Base-by-base conservation (phyloP, 1,140 invertebrate species). In the Dreissena rostriformis region DNA sequence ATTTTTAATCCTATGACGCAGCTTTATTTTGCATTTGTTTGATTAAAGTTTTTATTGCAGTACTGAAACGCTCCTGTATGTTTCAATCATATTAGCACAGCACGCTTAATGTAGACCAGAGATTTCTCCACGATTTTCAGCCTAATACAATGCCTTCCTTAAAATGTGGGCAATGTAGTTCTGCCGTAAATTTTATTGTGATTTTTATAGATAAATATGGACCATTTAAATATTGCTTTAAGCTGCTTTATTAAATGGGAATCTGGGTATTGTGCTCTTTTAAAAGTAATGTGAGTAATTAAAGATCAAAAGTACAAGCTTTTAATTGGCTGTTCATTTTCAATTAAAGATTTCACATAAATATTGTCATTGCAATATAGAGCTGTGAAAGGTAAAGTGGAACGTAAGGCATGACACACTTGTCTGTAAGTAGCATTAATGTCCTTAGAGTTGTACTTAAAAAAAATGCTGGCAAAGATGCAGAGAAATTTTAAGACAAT, bases 221-320 rank as follows among this genome's bases (percentile, higher is more conserved):
- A 74, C 72, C 72, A 55, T 74, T 24, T 61, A 57, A 74, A 74
- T 74, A 74, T 74, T 55, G 51, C n/a, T 61, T 55, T 55, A 74
- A 55, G 52, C 51, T 53, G 28, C 57, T 61, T 22, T 74, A 55
- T 55, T 74, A 28, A 39, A 55, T 57, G 51, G 57, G 57, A n/a
- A 61, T n/a, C 2, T 4, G 12, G 12, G 57, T 24, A 61, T 61
- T 61, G 57, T 61, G 17, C 57, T n/a, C 17, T 6, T 61, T 5
- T 11, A 61, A 61, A 74, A 61, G 72, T 74, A 74, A 74, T 55
- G 17, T 55, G 72, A 74, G 53, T 74, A 17, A n/a, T 74, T 61
- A n/a, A 14, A 74, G 22, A 61, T 11, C 22, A 24, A 19, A n/a
- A 61, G 17, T 61, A n/a, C 57, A 6, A 61, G 22, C 39, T 61